Percentiles rank a stretch among this genome's conserved stretches.
These are phyloP conservation scores for Nylanderia fulva DNA, from an alignment of 1,140 invertebrate species.

Conservation along the genomic window DNA sequence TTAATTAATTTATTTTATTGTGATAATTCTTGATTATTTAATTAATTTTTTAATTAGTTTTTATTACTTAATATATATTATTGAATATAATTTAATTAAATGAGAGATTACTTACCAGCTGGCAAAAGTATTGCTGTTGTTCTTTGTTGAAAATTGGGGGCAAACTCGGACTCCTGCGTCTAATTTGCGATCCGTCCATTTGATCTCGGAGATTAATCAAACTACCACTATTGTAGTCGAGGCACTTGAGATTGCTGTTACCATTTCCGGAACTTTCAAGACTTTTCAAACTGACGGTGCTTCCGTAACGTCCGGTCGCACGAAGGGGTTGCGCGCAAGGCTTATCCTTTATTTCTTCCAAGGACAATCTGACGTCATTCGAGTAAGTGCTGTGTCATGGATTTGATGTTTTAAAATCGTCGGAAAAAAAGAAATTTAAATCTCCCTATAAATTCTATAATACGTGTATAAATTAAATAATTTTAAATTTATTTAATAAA, in stretches of 20 bases:
- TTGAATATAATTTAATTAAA: not conserved
- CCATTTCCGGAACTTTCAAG: slow-evolving; percentile 68
- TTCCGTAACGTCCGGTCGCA: slow-evolving; percentile 75
- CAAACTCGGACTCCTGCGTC: slow-evolving; percentile 87
- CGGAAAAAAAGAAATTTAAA: not conserved
- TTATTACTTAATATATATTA: not conserved
- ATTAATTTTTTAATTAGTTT: too few relatives aligned
- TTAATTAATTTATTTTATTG: not conserved
- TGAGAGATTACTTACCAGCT: slow-evolving; percentile 54
- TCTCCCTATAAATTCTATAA: not conserved
- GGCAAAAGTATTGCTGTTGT: slow-evolving; percentile 71
- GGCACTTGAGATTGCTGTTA: slow-evolving; percentile 70
- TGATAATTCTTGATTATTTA: not conserved
- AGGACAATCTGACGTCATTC: slow-evolving; percentile 69
- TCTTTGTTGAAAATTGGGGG: slow-evolving; percentile 87
- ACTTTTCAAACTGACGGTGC: slow-evolving; percentile 77
- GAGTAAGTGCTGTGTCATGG: slow-evolving; percentile 63
- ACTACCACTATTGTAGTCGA: slow-evolving; percentile 76
- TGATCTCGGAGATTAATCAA: slow-evolving; percentile 78
- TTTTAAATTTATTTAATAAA: not conserved
- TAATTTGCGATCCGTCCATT: slow-evolving; percentile 69
- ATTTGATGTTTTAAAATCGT: slow-evolving; percentile 34
- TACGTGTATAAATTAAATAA: not conserved
- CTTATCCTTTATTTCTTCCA: slow-evolving; percentile 73
- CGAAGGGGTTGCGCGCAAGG: slow-evolving; percentile 69